Percentiles rank a stretch among this genome's conserved stretches.
phyloP scores from a whole-genome alignment of 2,113 vertebrate genomes.

The Takifugu bimaculatus region DNA sequence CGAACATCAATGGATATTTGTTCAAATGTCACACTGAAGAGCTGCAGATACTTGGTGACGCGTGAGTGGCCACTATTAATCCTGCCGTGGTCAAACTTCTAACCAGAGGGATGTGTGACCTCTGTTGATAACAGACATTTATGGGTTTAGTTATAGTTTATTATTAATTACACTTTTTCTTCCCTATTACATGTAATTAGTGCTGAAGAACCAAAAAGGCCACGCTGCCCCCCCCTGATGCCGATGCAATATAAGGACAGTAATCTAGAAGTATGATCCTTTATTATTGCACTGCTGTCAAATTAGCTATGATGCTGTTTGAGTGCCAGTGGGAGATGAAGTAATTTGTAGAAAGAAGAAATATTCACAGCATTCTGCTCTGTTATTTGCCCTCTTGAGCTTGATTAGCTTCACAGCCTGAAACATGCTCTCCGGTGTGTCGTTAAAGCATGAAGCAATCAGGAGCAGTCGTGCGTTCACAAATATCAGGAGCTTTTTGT shows the following conservation, averaged over 20 bases:
- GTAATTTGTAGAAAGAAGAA: constrained; percentile 15
- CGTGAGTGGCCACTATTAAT: no score
- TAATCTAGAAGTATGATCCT: not conserved
- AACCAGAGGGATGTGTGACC: not conserved
- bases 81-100: no score
- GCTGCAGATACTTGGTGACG: not conserved
- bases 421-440: constrained; percentile 21
- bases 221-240: not conserved
- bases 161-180: not conserved
- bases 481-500: constrained; percentile 8
- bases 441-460: constrained; percentile 16
- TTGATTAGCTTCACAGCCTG: constrained; percentile 24
- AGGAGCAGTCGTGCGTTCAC: not conserved
- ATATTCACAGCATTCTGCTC: constrained; percentile 16
- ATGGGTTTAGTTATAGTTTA: not conserved
- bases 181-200: not conserved
- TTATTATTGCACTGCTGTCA: constrained; percentile 12
- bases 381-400: constrained; percentile 21
- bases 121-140: not conserved
- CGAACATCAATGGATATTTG: no score
- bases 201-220: not conserved
- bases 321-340: constrained; percentile 18
- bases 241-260: not conserved
- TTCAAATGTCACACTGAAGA: no score
- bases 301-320: constrained; percentile 18